Percentiles rank a stretch among this genome's conserved stretches.
These are phyloP conservation scores for Shargacucullia verbasci DNA, from an alignment of 2,888 invertebrate species.

Conservation along the genomic window DNA sequence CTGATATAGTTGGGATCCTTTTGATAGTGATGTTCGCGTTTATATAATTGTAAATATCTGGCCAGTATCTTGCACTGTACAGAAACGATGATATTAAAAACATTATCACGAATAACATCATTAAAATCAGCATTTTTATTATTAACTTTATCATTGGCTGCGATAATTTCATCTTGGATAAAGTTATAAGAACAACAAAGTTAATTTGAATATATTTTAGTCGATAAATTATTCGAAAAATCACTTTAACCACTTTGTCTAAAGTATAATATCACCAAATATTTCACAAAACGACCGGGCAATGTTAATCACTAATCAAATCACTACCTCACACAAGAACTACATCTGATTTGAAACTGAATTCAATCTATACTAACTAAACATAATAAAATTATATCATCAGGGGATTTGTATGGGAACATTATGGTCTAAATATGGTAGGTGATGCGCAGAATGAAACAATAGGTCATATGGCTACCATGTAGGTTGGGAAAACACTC, in stretches of 20 bases:
- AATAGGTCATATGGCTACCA: conserved; percentile 46
- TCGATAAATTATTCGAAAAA: neutral
- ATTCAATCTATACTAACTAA: conserved; percentile 25
- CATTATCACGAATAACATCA: conserved; percentile 75
- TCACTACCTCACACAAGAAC: neutral
- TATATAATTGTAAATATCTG: conserved; percentile 79
- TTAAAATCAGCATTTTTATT: conserved; percentile 70
- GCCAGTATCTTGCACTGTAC: conserved; percentile 81
- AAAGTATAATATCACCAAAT: neutral
- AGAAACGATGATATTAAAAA: conserved; percentile 74
- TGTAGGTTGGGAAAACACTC: conserved; percentile 35
- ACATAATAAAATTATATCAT: conserved; percentile 6
- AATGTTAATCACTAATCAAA: neutral
- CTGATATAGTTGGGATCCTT: conserved; percentile 78
- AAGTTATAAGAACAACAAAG: no score
- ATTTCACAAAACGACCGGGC: neutral
- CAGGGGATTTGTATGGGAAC: conserved; percentile 54
- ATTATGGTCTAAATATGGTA: conserved; percentile 49
- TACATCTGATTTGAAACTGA: conserved; percentile 31
- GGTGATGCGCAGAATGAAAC: conserved; percentile 48
- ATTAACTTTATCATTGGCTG: conserved; percentile 68
- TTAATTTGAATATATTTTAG: no score
- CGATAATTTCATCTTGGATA: conserved; percentile 72
- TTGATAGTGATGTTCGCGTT: conserved; percentile 82
- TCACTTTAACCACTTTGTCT: conserved; percentile 1